phyloP scores from a whole-genome alignment of 2,797 vertebrate species.

The Linurgus olivaceus region DNA sequence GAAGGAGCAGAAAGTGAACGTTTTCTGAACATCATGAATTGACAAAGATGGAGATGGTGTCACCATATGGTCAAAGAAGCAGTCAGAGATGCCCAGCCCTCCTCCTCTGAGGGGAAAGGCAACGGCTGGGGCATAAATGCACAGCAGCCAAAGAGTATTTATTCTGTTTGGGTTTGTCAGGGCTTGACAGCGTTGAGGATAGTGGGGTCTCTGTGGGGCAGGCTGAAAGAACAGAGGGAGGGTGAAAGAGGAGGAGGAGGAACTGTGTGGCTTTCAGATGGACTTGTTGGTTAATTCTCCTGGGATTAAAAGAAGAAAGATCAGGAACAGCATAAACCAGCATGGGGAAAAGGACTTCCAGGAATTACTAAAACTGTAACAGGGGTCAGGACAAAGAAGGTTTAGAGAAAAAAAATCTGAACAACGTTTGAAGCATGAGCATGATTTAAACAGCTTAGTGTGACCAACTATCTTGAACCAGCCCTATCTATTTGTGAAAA shows the following conservation, averaged over 20 bases:
- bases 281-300: not conserved
- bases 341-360: not conserved
- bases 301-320: not conserved
- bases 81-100: not conserved
- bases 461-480: not conserved
- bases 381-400: not conserved
- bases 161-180: not conserved
- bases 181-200: not conserved
- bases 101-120: not conserved
- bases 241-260: not conserved
- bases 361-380: not conserved
- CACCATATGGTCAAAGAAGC: constrained; percentile 42
- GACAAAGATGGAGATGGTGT: constrained; percentile 41
- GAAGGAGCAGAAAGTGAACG: not conserved
- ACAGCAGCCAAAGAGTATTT: not conserved
- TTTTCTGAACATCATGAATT: not conserved
- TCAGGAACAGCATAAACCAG: not conserved
- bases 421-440: not conserved
- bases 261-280: not conserved
- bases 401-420: not conserved
- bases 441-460: not conserved
- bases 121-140: not conserved
- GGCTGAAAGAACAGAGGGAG: not conserved
- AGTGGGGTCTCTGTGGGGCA: not conserved
- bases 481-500: not conserved